Conservation (phyloP, 1,140 invertebrate genomes). For the Drosophila insularis region DNA sequence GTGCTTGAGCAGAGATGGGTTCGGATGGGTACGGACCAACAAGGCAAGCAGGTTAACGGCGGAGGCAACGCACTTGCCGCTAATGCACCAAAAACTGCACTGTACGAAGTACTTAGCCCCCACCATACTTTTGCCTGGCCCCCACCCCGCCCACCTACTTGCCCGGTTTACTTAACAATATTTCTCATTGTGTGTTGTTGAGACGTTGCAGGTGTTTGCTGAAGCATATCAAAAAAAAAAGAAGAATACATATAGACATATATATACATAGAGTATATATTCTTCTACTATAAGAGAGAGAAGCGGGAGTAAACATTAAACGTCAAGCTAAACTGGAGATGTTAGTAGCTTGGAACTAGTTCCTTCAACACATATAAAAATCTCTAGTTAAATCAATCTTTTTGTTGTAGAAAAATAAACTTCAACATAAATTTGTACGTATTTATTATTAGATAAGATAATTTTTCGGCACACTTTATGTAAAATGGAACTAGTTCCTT, state of each 20-base stretch:
- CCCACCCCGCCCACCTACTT: no score
- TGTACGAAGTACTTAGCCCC: conserved; percentile 15
- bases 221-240: conserved; percentile 66
- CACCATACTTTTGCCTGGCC: not conserved
- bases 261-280: conserved; percentile 38
- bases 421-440: no score
- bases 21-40: not conserved
- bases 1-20: conserved; percentile 7
- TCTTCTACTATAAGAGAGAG: no score
- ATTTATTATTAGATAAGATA: no score
- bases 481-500: not conserved
- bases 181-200: conserved; percentile 69
- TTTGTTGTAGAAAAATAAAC: no score
- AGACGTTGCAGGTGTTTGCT: conserved; percentile 77
- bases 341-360: conserved; percentile 20
- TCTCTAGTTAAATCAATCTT: no score
- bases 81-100: conserved; percentile 71
- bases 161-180: conserved; percentile 64
- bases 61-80: conserved; percentile 61
- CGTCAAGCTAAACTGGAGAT: conserved; percentile 1
- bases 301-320: not conserved
- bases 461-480: no score
- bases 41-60: not conserved
- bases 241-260: not conserved
- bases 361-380: no score